Evolutionary conservation across 2,797 vertebrate genomes (phyloP).

Genomic region (Luscinia luscinia): DNA sequence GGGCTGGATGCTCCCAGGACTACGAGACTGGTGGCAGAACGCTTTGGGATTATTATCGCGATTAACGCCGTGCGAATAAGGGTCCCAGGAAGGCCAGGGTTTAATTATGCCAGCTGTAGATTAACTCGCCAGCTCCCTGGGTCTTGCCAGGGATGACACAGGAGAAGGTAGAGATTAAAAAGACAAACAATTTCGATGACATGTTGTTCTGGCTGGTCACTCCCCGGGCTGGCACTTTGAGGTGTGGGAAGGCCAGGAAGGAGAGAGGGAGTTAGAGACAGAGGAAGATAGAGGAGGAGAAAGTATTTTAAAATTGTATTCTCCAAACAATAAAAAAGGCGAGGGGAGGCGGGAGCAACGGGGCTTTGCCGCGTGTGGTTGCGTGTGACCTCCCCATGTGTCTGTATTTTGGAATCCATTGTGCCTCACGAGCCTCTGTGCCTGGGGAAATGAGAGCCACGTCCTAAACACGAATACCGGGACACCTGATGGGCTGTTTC

Average conservation of each 20-base stretch:
- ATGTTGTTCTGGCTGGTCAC: not conserved
- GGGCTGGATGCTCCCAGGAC: slow-evolving; percentile 14
- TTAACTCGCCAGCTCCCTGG: not conserved
- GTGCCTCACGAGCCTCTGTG: slow-evolving; percentile 10
- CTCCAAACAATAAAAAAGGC: slow-evolving; percentile 6
- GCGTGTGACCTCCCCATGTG: slow-evolving; percentile 34
- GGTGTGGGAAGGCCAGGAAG: not conserved
- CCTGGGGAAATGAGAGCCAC: not conserved
- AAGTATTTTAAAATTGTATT: slow-evolving; percentile 35
- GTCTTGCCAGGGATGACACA: slow-evolving; percentile 30
- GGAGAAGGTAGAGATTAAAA: slow-evolving; percentile 48
- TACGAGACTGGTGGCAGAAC: not conserved
- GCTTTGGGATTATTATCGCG: not conserved
- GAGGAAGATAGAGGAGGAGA: not conserved
- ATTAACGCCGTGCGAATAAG: slow-evolving; percentile 37
- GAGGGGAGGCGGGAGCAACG: not conserved
- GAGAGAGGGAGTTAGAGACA: not conserved
- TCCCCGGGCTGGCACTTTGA: not conserved
- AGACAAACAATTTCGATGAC: not conserved
- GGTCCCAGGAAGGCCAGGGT: not conserved
- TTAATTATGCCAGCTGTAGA: not conserved
- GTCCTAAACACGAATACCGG: not conserved
- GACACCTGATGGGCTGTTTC: not conserved
- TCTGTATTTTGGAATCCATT: slow-evolving; percentile 51
- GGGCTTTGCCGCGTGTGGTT: slow-evolving; percentile 34